A percentile compares a stretch with the other conserved stretches of the same genome.
These are phyloP conservation scores for Morelia viridis DNA, from an alignment of 2,797 vertebrate species.

Conservation along the genomic window DNA sequence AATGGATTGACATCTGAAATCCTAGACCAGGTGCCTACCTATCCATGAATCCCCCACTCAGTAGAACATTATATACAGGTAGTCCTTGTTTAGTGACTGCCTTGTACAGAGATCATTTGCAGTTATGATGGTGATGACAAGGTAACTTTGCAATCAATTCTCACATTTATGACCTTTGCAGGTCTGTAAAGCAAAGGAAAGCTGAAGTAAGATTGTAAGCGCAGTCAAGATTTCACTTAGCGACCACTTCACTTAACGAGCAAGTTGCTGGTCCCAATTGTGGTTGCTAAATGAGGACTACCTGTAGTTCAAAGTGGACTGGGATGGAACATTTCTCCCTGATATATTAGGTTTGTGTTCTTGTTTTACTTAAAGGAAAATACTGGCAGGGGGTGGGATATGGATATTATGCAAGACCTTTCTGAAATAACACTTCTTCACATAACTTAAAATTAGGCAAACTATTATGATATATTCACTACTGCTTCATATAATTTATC, in stretches of 20 bases:
- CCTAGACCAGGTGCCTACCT: not conserved
- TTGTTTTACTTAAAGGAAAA: not conserved
- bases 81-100: not conserved
- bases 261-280: not conserved
- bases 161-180: not conserved
- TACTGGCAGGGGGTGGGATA: not conserved
- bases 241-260: not conserved
- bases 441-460: no score
- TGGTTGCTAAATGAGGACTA: not conserved
- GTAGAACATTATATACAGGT: not conserved
- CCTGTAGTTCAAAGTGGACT: not conserved
- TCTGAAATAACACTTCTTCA: no score
- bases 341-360: not conserved
- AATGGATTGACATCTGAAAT: not conserved
- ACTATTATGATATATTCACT: no score
- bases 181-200: not conserved
- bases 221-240: not conserved
- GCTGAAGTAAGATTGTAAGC: not conserved
- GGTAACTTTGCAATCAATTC: not conserved
- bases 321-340: not conserved
- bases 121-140: not conserved
- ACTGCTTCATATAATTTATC: no score
- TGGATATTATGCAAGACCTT: no score
- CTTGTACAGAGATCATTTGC: not conserved
- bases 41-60: not conserved